A percentile compares a stretch with the other conserved stretches of the same genome.
Conservation (phyloP, 2,113 vertebrate genomes). For the Syngnathus floridae region DNA sequence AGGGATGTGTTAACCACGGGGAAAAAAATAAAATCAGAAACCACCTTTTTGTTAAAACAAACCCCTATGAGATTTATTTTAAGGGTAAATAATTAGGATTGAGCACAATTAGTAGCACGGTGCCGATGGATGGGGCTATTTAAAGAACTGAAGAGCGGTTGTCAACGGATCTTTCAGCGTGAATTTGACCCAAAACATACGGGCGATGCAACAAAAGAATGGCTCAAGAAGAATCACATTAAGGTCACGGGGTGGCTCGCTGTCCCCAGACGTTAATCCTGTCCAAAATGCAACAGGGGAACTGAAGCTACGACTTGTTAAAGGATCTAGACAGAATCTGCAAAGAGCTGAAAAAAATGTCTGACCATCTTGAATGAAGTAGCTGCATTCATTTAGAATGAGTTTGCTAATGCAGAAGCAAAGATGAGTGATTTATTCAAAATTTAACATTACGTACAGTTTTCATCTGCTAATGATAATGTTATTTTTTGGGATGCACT, state of each 20-base stretch:
- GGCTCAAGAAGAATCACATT: background rate
- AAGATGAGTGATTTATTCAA: background rate
- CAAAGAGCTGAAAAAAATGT: too few species aligned
- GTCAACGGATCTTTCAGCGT: background rate
- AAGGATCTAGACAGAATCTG: background rate
- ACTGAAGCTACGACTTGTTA: background rate
- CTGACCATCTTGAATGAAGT: too few species aligned
- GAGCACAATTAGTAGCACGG: background rate
- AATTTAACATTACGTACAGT: background rate
- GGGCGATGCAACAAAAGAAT: background rate
- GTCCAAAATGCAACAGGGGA: background rate
- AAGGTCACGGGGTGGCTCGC: background rate
- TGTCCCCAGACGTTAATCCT: background rate
- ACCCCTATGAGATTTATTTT: too few species aligned
- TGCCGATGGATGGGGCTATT: background rate
- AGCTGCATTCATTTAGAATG: too few species aligned
- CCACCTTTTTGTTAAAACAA: too few species aligned
- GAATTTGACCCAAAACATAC: background rate
- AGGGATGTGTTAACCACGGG: too few species aligned
- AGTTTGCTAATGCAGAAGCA: too few species aligned
- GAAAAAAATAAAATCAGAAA: too few species aligned
- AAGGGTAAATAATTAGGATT: too few species aligned
- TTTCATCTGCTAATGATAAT: background rate
- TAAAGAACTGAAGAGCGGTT: background rate
- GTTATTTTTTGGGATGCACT: background rate